Evolutionary conservation across 2,888 invertebrate species (phyloP).

Genomic region (Xylota segnis): DNA sequence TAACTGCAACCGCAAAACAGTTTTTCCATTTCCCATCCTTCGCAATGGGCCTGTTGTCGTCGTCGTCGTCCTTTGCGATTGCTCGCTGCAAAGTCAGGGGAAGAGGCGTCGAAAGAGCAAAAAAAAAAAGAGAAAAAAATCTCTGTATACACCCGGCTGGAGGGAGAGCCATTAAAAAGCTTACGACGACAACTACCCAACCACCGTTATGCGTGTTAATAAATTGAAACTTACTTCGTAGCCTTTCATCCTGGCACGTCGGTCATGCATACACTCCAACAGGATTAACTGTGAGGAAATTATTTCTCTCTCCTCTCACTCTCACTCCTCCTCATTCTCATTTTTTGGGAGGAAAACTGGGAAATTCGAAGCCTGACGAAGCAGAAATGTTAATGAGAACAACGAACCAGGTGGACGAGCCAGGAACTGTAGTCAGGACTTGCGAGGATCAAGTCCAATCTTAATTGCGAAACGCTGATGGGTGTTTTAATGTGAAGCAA

Average conservation of each 20-base stretch:
- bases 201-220: conserved; percentile 52
- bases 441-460: conserved; percentile 31
- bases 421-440: no score
- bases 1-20: conserved; percentile 39
- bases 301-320: conserved; percentile 30
- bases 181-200: background rate
- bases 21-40: conserved; percentile 9
- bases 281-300: conserved; percentile 35
- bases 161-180: conserved; percentile 28
- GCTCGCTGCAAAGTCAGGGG: conserved; percentile 43
- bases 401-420: conserved; percentile 21
- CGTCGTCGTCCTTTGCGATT: conserved; percentile 16
- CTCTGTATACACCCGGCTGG: conserved; percentile 9
- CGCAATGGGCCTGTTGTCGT: background rate
- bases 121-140: background rate
- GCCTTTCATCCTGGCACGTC: conserved; percentile 11
- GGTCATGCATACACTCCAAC: conserved; percentile 25
- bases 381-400: conserved; percentile 41
- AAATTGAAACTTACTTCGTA: conserved; percentile 56
- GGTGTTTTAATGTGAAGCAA: conserved; percentile 22
- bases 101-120: background rate
- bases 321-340: background rate
- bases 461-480: conserved; percentile 44
- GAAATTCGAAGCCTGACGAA: conserved; percentile 19
- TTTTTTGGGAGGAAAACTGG: background rate